A percentile compares a stretch with the other conserved stretches of the same genome.
These are phyloP conservation scores for Ctenopoma kingsleyae DNA, from an alignment of 2,797 vertebrate species.

Conservation along the genomic window DNA sequence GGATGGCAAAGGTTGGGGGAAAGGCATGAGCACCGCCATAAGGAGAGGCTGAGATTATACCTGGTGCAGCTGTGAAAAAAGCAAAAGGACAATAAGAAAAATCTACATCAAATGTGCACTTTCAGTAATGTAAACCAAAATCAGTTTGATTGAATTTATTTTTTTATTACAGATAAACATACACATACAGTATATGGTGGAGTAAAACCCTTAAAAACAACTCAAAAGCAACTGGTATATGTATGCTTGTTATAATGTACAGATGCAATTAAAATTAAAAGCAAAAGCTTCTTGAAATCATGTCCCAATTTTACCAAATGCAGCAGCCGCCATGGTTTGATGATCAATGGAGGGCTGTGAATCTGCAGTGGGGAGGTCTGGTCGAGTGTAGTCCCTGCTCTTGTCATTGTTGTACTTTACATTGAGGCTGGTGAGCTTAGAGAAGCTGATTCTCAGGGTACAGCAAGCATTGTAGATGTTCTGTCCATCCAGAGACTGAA, in stretches of 20 bases:
- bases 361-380: constrained; percentile 95
- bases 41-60: constrained; percentile 93
- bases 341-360: constrained; percentile 91
- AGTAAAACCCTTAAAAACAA: background rate
- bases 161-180: no score
- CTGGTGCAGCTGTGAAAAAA: constrained; percentile 87
- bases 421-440: constrained; percentile 97
- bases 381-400: constrained; percentile 96
- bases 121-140: background rate
- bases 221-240: background rate
- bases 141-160: no score
- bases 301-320: constrained; percentile 85
- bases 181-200: background rate
- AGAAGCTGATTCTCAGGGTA: constrained; percentile 96
- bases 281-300: background rate
- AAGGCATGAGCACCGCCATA: constrained; percentile 93
- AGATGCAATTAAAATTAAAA: background rate
- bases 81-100: background rate
- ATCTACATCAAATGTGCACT: background rate
- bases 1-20: constrained; percentile 92
- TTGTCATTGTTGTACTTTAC: constrained; percentile 99
- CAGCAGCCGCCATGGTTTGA: constrained; percentile 93
- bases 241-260: background rate
- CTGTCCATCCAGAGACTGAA: constrained; percentile 96
- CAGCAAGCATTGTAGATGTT: constrained; percentile 99